Evolutionary conservation across 1,140 invertebrate genomes (phyloP).

Genomic region (Monomorium pharaonis): DNA sequence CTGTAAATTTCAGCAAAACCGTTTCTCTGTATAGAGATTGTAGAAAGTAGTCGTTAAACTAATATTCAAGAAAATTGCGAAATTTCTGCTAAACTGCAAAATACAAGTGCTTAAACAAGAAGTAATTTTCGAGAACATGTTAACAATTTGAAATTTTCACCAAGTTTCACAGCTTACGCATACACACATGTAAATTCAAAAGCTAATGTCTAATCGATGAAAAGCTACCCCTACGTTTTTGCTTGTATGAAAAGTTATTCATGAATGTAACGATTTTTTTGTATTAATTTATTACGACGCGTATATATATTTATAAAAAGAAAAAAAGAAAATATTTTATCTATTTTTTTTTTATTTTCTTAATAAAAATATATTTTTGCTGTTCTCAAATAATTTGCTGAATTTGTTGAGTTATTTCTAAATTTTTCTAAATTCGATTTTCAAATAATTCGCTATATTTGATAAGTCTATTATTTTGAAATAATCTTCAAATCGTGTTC

Average conservation of each 20-base stretch:
- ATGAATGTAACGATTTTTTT: no score
- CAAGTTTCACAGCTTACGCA: neutral
- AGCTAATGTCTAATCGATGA: neutral
- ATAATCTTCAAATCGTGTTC: neutral
- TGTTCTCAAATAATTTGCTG: neutral
- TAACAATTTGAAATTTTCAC: neutral
- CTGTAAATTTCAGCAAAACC: no score
- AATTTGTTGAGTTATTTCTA: neutral
- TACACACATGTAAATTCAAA: neutral
- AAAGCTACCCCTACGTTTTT: no score
- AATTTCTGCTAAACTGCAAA: neutral
- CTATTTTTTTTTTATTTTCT: neutral
- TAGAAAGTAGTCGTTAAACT: neutral
- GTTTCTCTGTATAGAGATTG: neutral
- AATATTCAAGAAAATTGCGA: neutral
- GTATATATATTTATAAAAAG: neutral
- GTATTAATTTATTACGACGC: neutral
- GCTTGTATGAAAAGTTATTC: neutral
- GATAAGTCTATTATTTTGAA: neutral
- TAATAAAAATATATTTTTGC: neutral
- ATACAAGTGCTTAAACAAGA: neutral
- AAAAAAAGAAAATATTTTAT: no score
- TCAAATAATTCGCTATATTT: neutral
- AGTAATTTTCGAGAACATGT: neutral
- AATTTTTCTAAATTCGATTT: neutral